Base-by-base conservation (phyloP, 2,113 vertebrate genomes). In the Petaurus breviceps region DNA sequence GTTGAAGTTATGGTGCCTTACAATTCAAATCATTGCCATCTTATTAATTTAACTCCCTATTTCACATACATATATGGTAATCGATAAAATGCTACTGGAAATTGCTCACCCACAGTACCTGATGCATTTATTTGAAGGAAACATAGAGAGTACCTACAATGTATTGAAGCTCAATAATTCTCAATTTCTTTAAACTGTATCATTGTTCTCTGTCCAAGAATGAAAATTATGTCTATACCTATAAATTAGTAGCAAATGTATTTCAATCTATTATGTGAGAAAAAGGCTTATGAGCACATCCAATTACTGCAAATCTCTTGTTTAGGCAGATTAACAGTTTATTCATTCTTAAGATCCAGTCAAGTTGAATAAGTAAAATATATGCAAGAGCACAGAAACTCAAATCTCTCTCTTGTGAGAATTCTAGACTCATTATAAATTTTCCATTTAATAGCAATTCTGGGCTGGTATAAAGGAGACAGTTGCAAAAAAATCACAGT, bases 311-410 rank as follows among this genome's bases (percentile, higher is more conserved):
- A 91, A 46, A 47, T 90, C 93, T 96, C 91, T 94, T 93, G 50
- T 91, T 84, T 92, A 93, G 22, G 23, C 22, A 97, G 16, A 95
- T 0, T 92, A 37, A 92, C 8, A 93, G 95, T 53, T 91, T 93
- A 92, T 61, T 96, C 91, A 91, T 93, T 96, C 31, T 92, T 95
- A 94, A 51, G 95, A 55, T 94, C 8, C 24, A 53, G 89, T 89
- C 26, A 95, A 95, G 43, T 92, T 51, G 51, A 90, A 92, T 90
- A 94, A 84, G 89, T 23, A 94, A 93, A 97, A 54, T 91, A 96
- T 94, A 94, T 92, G 14, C 51, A 91, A 94, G 91, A 26, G 51
- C 8, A 6, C 52, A 95, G 51, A 95, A 94, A 91, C 55, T 53
- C 9, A 91, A 96, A 94, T 92, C n/a, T 84, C 49, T 94, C n/a